phyloP scores from a whole-genome alignment of 1,140 invertebrate species.

The Aradophagus sp. region DNA sequence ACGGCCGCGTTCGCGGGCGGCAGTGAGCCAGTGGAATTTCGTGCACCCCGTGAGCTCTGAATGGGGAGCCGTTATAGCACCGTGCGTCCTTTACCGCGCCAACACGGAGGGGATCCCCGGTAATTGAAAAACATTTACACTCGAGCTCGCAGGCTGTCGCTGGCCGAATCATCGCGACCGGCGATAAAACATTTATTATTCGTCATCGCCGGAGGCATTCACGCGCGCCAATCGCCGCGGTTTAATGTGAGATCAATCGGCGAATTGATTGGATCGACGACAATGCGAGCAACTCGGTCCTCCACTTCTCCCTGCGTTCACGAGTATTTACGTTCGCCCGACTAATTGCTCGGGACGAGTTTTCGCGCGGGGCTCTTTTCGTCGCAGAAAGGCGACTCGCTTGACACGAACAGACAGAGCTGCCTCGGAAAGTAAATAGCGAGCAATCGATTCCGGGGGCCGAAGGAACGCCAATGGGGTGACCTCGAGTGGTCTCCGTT shows the following conservation, averaged over 20 bases:
- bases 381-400: constrained; percentile 7
- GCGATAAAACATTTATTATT: constrained; percentile 45
- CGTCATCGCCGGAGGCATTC: constrained; percentile 18
- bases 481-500: constrained; percentile 61
- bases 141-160: constrained; percentile 1
- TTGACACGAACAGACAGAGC: constrained; percentile 14
- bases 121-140: constrained; percentile 60
- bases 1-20: not conserved
- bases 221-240: constrained; percentile 10
- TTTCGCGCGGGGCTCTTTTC: constrained; percentile 12
- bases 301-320: not conserved
- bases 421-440: constrained; percentile 61
- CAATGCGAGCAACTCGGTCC: constrained; percentile 10
- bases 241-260: constrained; percentile 22
- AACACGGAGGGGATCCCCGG: constrained; percentile 32
- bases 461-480: constrained; percentile 21
- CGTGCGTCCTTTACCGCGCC: constrained; percentile 30
- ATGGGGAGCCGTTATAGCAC: constrained; percentile 47
- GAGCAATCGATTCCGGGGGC: constrained; percentile 65
- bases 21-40: constrained; percentile 60
- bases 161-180: constrained; percentile 12
- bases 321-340: not conserved
- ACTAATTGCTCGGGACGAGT: constrained; percentile 18
- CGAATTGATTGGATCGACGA: constrained; percentile 14
- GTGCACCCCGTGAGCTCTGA: constrained; percentile 58